Percentiles rank a stretch among this genome's conserved stretches.
phyloP scores from a whole-genome alignment of 2,113 vertebrate genomes.

The Aepyceros melampus region DNA sequence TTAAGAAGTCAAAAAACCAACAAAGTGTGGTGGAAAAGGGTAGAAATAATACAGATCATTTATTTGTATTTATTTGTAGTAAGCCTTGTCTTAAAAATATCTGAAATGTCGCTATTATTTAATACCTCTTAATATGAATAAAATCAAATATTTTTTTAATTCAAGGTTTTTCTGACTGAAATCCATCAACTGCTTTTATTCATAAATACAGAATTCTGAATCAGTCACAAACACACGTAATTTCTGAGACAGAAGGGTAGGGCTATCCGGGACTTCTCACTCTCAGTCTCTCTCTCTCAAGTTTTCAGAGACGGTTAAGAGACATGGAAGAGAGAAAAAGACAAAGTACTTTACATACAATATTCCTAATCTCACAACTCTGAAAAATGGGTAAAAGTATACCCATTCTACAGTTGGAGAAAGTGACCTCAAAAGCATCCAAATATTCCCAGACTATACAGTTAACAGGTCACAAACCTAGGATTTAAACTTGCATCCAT shows the following conservation, averaged over 20 bases:
- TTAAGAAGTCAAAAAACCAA: background rate
- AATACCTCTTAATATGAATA: background rate
- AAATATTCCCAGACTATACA: background rate
- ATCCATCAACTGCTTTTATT: background rate
- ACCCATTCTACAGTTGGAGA: background rate
- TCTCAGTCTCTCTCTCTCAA: background rate
- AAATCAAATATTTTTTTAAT: background rate
- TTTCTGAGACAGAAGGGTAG: background rate
- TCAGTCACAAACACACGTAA: background rate
- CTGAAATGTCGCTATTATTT: background rate
- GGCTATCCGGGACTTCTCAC: background rate
- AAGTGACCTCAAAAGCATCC: background rate
- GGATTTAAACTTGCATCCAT: background rate
- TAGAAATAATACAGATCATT: background rate
- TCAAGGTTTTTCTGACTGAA: constrained; percentile 20
- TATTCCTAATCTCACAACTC: background rate
- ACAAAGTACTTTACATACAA: background rate
- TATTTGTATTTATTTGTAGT: background rate
- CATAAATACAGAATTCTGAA: constrained; percentile 4
- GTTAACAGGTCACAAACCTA: background rate
- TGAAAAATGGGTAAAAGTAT: background rate
- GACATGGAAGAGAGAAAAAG: background rate
- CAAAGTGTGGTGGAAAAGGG: background rate
- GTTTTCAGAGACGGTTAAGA: background rate
- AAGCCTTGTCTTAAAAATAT: background rate